Percentiles rank a stretch among this genome's conserved stretches.
phyloP scores from a whole-genome alignment of 2,113 vertebrate genomes.

The Clinocottus analis region DNA sequence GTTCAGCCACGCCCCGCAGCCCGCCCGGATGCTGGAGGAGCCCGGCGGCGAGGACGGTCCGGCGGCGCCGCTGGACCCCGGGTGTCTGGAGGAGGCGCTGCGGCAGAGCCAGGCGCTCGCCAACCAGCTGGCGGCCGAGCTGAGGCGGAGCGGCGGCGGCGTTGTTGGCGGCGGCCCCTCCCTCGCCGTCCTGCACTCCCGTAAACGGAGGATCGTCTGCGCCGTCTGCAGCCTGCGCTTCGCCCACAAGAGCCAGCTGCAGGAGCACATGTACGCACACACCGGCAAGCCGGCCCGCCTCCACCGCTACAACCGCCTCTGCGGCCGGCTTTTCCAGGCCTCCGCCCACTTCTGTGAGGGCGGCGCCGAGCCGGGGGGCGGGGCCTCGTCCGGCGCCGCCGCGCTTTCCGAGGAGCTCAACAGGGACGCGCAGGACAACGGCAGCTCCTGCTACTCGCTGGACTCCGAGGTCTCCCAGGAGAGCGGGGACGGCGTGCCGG shows the following conservation, averaged over 20 bases:
- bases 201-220: constrained; percentile 93
- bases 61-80: constrained; percentile 75
- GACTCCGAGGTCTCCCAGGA: constrained; percentile 92
- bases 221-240: constrained; percentile 91
- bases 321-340: constrained; percentile 83
- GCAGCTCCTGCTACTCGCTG: constrained; percentile 89
- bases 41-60: constrained; percentile 72
- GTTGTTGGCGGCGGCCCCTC: constrained; percentile 55
- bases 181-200: constrained; percentile 78
- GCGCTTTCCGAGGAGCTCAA: constrained; percentile 77
- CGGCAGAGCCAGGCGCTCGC: constrained; percentile 88
- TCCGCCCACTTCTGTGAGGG: constrained; percentile 85
- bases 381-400: constrained; percentile 28
- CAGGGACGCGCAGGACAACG: constrained; percentile 85
- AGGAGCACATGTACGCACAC: constrained; percentile 95
- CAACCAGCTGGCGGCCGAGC: constrained; percentile 86
- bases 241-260: constrained; percentile 91
- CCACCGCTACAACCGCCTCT: constrained; percentile 87
- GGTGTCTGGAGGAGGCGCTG: constrained; percentile 85
- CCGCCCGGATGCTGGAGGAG: constrained; percentile 83
- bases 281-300: constrained; percentile 88
- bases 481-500: constrained; percentile 87
- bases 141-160: constrained; percentile 83
- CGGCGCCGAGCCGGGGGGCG: constrained; percentile 55
- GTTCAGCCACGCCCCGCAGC: constrained; percentile 88